phyloP scores from a whole-genome alignment of 2,888 invertebrate species.

The Cynaeus angustus region DNA sequence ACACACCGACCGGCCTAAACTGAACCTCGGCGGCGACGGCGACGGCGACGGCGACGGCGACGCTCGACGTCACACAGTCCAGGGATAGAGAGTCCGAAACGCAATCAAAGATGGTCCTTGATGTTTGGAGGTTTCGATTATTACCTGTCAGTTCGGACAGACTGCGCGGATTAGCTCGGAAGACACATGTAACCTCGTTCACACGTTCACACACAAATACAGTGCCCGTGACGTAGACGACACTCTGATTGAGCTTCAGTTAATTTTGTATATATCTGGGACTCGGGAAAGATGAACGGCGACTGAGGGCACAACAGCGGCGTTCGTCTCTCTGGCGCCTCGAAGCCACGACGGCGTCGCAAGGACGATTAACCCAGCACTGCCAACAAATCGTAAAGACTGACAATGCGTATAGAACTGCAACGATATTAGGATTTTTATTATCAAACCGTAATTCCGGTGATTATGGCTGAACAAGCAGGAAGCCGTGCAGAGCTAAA shows the following conservation, averaged over 20 bases:
- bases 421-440: conserved; percentile 44
- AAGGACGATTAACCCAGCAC: conserved; percentile 34
- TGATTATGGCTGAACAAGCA: conserved; percentile 37
- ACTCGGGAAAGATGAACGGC: conserved; percentile 56
- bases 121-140: conserved; percentile 18
- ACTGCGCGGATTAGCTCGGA: conserved; percentile 35
- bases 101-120: conserved; percentile 6
- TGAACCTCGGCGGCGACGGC: conserved; percentile 42
- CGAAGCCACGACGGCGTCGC: conserved; percentile 45
- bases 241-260: conserved; percentile 66
- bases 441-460: conserved; percentile 51
- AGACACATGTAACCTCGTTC: conserved; percentile 34
- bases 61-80: conserved; percentile 40
- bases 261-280: conserved; percentile 71
- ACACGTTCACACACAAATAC: conserved; percentile 31
- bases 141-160: conserved; percentile 30
- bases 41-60: conserved; percentile 42
- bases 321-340: conserved; percentile 57
- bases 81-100: conserved; percentile 14
- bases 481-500: conserved; percentile 35
- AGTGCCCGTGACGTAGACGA: conserved; percentile 59
- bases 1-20: conserved; percentile 49
- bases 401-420: conserved; percentile 31
- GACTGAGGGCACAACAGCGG: conserved; percentile 53
- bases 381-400: conserved; percentile 45